phyloP scores from a whole-genome alignment of 2,888 invertebrate species.

The Ornithoptera alexandrae region DNA sequence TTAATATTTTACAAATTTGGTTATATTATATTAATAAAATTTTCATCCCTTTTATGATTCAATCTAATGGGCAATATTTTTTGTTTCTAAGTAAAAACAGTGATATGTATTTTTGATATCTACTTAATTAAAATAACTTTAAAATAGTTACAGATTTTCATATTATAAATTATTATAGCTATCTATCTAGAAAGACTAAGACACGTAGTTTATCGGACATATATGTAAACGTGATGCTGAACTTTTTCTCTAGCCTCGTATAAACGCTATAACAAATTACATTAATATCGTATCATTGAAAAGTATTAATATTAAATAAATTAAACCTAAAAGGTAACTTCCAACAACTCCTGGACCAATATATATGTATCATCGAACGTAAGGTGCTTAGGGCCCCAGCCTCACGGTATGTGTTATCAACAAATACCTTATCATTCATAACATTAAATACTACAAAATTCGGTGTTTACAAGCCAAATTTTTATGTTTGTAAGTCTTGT shows the following conservation, averaged over 20 bases:
- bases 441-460: conserved; percentile 64
- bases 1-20: conserved; percentile 3
- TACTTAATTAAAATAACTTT: conserved; percentile 27
- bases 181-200: conserved; percentile 72
- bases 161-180: conserved; percentile 49
- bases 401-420: conserved; percentile 54
- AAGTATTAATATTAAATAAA: conserved; percentile 68
- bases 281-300: conserved; percentile 69
- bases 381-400: conserved; percentile 29
- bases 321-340: conserved; percentile 78
- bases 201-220: conserved; percentile 63
- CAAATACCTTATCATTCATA: conserved; percentile 65
- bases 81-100: conserved; percentile 30
- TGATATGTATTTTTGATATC: conserved; percentile 41
- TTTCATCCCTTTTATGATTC: not conserved
- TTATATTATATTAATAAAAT: conserved; percentile 6
- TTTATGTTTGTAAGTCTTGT: conserved; percentile 77
- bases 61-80: conserved; percentile 8
- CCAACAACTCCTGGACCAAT: conserved; percentile 50
- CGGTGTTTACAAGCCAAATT: conserved; percentile 69
- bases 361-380: conserved; percentile 29
- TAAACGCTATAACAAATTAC: conserved; percentile 68
- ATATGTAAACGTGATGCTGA: conserved; percentile 62
- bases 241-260: conserved; percentile 70
- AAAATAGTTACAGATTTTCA: conserved; percentile 36